phyloP scores from a whole-genome alignment of 2,888 invertebrate species.

The Cactoblastis cactorum region DNA sequence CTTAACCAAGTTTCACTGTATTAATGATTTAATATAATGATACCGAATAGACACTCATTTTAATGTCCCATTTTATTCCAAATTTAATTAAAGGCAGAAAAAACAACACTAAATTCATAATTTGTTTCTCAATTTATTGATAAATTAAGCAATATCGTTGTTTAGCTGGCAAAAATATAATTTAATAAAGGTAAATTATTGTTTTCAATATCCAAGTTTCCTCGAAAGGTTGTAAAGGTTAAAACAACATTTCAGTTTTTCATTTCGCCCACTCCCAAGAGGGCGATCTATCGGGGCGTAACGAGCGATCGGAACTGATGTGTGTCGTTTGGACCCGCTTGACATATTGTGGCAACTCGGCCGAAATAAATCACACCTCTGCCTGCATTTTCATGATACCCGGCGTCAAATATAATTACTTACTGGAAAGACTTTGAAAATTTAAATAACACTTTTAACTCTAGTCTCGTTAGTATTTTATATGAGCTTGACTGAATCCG shows the following conservation, averaged over 20 bases:
- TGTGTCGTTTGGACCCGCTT: constrained; percentile 44
- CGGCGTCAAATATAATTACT: not conserved
- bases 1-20: too few species aligned
- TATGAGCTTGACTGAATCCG: too few species aligned
- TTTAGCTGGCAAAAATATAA: not conserved
- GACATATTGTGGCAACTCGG: constrained; percentile 60
- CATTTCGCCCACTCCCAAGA: constrained; percentile 4
- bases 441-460: not conserved
- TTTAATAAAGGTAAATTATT: not conserved
- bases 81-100: too few species aligned
- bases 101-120: too few species aligned
- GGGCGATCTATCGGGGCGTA: constrained; percentile 20
- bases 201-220: not conserved
- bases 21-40: too few species aligned
- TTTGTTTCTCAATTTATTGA: too few species aligned
- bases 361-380: constrained; percentile 50
- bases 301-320: constrained; percentile 40
- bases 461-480: too few species aligned
- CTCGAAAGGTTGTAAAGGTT: not conserved
- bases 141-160: too few species aligned
- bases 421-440: not conserved
- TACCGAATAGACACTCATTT: too few species aligned
- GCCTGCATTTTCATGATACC: constrained; percentile 31
- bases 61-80: too few species aligned
- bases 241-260: not conserved